Base-by-base conservation (phyloP, 2,888 invertebrate genomes). In the Drosophila quinaria region DNA sequence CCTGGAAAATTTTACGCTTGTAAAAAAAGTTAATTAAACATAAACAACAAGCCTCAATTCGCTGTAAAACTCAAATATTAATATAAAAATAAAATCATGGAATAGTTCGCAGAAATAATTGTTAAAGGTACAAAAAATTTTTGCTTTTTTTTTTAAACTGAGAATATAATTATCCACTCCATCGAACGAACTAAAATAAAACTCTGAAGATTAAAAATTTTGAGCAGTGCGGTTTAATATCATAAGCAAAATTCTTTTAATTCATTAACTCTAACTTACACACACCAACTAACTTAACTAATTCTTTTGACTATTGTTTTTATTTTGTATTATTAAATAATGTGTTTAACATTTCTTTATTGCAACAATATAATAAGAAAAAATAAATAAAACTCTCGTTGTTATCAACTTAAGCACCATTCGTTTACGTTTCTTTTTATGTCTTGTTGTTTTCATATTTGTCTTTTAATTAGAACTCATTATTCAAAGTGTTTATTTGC, bases 1-100 rank as follows among this genome's bases (percentile, higher is more conserved):
- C 44, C 0, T 11, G 31, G 33, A 11, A 22, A 54, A 63, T 25
- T 47, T 50, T 41, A 46, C 31, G 25, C 25, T 33, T 22, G 49
- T 50, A 70, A 64, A 84, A 84, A 84, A 80, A 77, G 64, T 73
- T 80, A 80, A 78, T 81, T 49, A 70, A 77, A 79, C 22, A 64
- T 51, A 72, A 83, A 80, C 82, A 79, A 15, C 17, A 39, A 9
- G 0, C n/a, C n/a, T n/a, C n/a, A n/a, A n/a, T n/a, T n/a, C n/a
- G n/a, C n/a, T n/a, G n/a, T n/a, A n/a, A 31, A 19, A 37, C 39
- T 19, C 4, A 61, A 52, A 10, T 5, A 8, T 41, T 39, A n/a
- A n/a, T 15, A 8, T 8, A 35, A 37, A n/a, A n/a, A n/a, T n/a
- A n/a, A 37, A n/a, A 37, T 37, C 13, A 4, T 1, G 2, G 4